Conservation (phyloP, 2,113 vertebrate species). For the Origma solitaria region DNA sequence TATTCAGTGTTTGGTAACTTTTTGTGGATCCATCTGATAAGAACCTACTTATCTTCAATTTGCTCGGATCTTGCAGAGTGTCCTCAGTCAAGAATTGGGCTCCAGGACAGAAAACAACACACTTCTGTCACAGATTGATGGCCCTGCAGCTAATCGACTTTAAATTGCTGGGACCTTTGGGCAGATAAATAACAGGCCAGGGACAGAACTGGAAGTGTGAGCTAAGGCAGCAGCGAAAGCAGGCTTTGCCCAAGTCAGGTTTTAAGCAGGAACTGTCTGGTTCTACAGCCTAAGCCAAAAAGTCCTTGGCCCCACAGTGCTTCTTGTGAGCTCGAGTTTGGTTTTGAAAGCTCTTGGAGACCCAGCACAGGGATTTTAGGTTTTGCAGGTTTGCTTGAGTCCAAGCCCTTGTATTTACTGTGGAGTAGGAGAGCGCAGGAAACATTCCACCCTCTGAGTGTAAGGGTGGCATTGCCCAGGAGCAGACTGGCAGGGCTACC, state of each 20-base stretch:
- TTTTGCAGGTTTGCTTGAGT: background rate
- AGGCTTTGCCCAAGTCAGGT: background rate
- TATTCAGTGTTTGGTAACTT: background rate
- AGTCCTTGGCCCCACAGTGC: background rate
- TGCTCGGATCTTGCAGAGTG: background rate
- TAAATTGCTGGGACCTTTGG: background rate
- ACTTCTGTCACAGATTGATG: background rate
- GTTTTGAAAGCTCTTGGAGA: background rate
- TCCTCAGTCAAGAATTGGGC: background rate
- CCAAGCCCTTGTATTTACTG: background rate
- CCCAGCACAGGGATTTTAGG: background rate
- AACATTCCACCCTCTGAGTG: too few relatives aligned
- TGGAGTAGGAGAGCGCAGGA: background rate
- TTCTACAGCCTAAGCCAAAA: background rate
- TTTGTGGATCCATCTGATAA: background rate
- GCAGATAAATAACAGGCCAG: background rate
- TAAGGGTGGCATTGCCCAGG: background rate
- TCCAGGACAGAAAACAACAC: background rate
- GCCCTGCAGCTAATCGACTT: background rate
- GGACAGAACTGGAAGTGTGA: background rate
- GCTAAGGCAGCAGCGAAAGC: background rate
- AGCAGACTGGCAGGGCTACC: background rate
- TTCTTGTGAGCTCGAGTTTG: background rate
- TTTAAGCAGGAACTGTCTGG: background rate
- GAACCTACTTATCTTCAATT: background rate